Evolutionary conservation across 2,888 invertebrate species (phyloP).

Genomic region (Alloscopus bannaensis): DNA sequence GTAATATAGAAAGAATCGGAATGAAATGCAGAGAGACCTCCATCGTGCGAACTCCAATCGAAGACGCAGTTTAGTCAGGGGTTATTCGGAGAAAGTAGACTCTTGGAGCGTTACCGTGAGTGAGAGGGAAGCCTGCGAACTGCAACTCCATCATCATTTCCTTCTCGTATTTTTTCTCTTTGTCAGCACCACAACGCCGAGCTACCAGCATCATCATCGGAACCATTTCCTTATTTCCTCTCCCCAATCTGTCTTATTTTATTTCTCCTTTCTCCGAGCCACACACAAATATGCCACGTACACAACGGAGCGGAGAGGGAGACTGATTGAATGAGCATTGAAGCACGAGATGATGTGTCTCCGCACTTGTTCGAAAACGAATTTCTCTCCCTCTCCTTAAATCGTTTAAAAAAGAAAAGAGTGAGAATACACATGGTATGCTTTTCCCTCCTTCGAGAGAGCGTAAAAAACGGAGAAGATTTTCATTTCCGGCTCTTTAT

Average conservation of each 20-base stretch:
- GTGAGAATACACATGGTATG: conserved; percentile 8
- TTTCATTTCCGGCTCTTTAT: conserved; percentile 41
- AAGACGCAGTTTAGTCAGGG: too few relatives aligned
- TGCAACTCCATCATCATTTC: conserved; percentile 8
- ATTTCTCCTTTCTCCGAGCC: too few relatives aligned
- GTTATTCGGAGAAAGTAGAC: too few relatives aligned
- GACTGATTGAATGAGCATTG: conserved; percentile 56
- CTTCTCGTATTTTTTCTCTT: not conserved
- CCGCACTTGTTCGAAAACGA: conserved; percentile 21
- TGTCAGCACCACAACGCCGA: not conserved
- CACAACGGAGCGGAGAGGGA: too few relatives aligned
- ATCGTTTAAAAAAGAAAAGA: not conserved
- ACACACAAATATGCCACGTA: too few relatives aligned
- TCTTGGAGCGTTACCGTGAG: too few relatives aligned
- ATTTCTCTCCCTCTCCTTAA: conserved; percentile 1
- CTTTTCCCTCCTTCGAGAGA: conserved; percentile 8
- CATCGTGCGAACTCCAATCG: too few relatives aligned
- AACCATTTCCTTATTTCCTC: conserved; percentile 14
- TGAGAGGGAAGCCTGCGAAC: too few relatives aligned
- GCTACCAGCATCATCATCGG: too few relatives aligned
- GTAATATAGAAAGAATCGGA: too few relatives aligned
- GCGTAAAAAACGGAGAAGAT: conserved; percentile 17
- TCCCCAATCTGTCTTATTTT: conserved; percentile 12
- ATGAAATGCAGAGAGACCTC: too few relatives aligned
- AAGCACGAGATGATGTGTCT: conserved; percentile 56